Evolutionary conservation across 2,797 vertebrate species (phyloP), one percentile per base, ranked within the genome.

Genomic region (Dendrocincla tyrannina): DNA sequence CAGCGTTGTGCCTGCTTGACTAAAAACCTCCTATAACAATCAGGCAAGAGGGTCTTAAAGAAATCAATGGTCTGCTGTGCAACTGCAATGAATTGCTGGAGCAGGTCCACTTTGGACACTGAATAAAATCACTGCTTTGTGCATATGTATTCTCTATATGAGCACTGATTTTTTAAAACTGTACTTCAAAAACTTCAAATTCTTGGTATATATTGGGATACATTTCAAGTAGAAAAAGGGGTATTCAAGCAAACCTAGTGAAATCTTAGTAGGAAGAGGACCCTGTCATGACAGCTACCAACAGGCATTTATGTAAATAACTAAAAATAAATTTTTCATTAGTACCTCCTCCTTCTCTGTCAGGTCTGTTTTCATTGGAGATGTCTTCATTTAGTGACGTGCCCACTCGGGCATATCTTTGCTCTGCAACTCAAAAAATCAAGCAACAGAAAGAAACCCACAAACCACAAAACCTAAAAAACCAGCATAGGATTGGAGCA

Each of bases 361-460:
- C 42, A 69, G 39, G 13, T 66, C 28, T 50, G 10, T 76, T 86
- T 88, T 66, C 42, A 8, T 30, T 59, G 14, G 17, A 13, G 11
- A 14, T 42, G 13, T 62, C 46, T 94, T 41, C 35, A 42, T 81
- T 59, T 89, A 41, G 39, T 84, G 52, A 32, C 25, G 6, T 12
- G 10, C 20, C 24, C 33, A 52, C 39, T 23, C 52, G 44, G 44
- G 20, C 17, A 32, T 16, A 2, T 52, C 44, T 66, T 75, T 91
- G 5, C 47, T 74, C 22, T 55, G 8, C n/a, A 81, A n/a, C 56
- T 80, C 66, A 56, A 55, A 82, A 72, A 33, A 72, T 9, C 0
- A 2, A 72, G 10, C 16, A n/a, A 5, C 7, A 7, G 27, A n/a
- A 37, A 42, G 12, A 4, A 62, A 41, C 0, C 13, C 16, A 30